Conservation (phyloP, 1,140 invertebrate genomes). For the Zaprionus nigranus region DNA sequence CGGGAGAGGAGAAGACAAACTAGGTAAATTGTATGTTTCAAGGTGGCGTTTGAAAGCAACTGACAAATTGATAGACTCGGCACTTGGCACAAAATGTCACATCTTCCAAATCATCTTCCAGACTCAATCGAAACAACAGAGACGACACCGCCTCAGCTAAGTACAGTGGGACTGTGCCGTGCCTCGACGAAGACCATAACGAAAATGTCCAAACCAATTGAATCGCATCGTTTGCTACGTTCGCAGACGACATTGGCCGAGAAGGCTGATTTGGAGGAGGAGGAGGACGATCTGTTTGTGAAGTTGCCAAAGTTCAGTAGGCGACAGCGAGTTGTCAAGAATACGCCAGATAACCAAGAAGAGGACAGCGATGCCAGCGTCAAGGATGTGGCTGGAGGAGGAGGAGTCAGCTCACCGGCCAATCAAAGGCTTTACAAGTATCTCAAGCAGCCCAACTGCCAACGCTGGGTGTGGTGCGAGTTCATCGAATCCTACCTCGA, state of each 20-base stretch:
- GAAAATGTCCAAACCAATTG: slow-evolving; percentile 26
- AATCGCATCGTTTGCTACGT: slow-evolving; percentile 22
- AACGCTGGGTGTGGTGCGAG: slow-evolving; percentile 64
- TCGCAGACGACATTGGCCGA: background rate
- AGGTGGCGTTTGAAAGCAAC: slow-evolving; percentile 17
- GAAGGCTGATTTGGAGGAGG: background rate
- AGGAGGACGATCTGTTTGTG: slow-evolving; percentile 58
- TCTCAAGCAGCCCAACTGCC: slow-evolving; percentile 26
- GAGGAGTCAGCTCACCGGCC: background rate
- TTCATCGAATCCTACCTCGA: slow-evolving; percentile 57
- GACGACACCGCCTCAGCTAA: slow-evolving; percentile 55
- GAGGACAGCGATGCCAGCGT: background rate
- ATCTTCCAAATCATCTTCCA: slow-evolving; percentile 17
- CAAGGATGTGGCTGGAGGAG: background rate
- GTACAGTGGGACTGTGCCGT: slow-evolving; percentile 44
- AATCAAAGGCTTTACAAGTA: slow-evolving; percentile 34
- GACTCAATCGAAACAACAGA: slow-evolving; percentile 15
- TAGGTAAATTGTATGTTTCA: slow-evolving; percentile 26
- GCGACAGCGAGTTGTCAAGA: background rate
- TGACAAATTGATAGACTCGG: slow-evolving; percentile 10
- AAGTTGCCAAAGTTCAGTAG: slow-evolving; percentile 45
- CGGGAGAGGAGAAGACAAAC: background rate
- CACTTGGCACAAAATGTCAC: slow-evolving; percentile 32
- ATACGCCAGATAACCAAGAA: background rate
- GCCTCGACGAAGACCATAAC: slow-evolving; percentile 9